A percentile compares a stretch with the other conserved stretches of the same genome.
phyloP scores from a whole-genome alignment of 1,140 invertebrate genomes.

The Drosophila grimshawi region DNA sequence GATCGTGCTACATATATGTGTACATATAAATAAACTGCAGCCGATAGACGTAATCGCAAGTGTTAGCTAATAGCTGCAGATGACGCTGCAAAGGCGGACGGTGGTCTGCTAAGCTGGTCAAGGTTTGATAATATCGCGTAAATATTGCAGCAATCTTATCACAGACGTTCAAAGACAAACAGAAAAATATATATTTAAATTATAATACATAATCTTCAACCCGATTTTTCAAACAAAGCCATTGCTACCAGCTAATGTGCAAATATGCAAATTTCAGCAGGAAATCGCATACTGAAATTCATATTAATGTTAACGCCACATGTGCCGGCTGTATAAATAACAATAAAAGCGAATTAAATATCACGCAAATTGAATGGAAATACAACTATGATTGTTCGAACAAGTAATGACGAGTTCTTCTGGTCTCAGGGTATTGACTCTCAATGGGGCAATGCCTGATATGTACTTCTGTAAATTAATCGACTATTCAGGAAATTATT shows the following conservation, averaged over 20 bases:
- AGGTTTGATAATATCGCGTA: conserved; percentile 49
- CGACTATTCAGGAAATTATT: conserved; percentile 3
- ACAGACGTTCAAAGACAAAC: not conserved
- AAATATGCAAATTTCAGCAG: conserved; percentile 27
- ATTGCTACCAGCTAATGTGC: conserved; percentile 20
- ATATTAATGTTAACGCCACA: conserved; percentile 26
- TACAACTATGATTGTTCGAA: conserved; percentile 17
- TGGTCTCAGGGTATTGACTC: conserved; percentile 14
- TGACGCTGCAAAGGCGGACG: conserved; percentile 58
- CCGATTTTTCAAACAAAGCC: conserved; percentile 10
- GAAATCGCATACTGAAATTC: conserved; percentile 31
- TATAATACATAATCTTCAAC: conserved; percentile 7
- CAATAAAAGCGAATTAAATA: not conserved
- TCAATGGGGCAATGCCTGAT: conserved; percentile 24
- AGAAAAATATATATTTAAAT: conserved; percentile 6
- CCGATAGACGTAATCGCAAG: conserved; percentile 37
- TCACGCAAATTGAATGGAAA: conserved; percentile 20
- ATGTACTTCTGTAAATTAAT: conserved; percentile 10
- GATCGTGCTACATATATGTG: conserved; percentile 10
- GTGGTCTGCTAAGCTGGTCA: conserved; percentile 67
- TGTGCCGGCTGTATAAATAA: not conserved
- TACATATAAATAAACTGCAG: conserved; percentile 50
- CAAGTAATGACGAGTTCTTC: conserved; percentile 22
- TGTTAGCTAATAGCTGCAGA: conserved; percentile 68
- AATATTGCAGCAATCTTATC: conserved; percentile 25